Evolutionary conservation across 1,140 invertebrate species (phyloP).

Genomic region (Melitaea cinxia): DNA sequence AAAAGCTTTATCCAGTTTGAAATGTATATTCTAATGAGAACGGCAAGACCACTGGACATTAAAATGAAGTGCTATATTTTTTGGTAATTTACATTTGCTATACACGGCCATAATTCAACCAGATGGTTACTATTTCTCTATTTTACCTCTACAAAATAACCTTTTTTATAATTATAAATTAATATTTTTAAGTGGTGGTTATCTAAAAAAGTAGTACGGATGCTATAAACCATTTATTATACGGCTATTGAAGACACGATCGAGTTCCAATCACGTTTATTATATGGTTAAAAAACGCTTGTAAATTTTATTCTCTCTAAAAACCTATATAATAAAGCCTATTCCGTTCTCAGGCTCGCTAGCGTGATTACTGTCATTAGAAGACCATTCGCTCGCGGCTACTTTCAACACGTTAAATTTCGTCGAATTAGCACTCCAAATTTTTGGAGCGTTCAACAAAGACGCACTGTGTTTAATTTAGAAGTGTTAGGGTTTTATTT

Average conservation of each 20-base stretch:
- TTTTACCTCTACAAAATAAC: not conserved
- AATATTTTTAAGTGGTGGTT: not conserved
- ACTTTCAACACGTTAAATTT: not conserved
- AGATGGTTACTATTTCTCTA: too few relatives aligned
- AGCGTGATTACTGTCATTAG: conserved; percentile 9
- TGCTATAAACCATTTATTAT: not conserved
- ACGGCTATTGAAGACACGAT: not conserved
- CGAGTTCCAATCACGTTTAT: not conserved
- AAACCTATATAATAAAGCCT: conserved; percentile 3
- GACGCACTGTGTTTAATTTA: not conserved
- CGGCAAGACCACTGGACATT: too few relatives aligned
- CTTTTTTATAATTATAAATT: not conserved
- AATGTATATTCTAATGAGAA: too few relatives aligned
- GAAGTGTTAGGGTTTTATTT: not conserved
- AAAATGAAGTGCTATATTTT: too few relatives aligned
- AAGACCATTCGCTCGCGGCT: not conserved
- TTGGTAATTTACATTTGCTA: too few relatives aligned
- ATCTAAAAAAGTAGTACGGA: not conserved
- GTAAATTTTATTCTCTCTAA: not conserved
- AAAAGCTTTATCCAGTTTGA: too few relatives aligned
- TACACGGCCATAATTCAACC: too few relatives aligned
- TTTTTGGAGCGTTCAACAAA: not conserved
- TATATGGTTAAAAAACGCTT: not conserved
- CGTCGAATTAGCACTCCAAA: conserved; percentile 1
- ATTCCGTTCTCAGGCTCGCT: not conserved